A percentile compares a stretch with the other conserved stretches of the same genome.
These are phyloP conservation scores for Sanderia malayensis DNA, from an alignment of 30 jellyfish, hydroid and myxozoan genomes.

Conservation along the genomic window DNA sequence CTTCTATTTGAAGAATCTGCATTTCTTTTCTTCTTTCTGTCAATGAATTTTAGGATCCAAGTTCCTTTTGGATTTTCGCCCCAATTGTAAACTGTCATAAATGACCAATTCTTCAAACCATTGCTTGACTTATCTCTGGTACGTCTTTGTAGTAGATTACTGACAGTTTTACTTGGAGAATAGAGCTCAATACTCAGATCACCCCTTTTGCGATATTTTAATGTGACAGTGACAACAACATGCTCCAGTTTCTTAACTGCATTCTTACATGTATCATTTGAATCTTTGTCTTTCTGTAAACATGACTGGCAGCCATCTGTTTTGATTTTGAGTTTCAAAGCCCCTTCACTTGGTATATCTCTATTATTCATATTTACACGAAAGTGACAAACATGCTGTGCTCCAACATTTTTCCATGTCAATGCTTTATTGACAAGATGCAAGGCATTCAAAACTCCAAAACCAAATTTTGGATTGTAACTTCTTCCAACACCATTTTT, in stretches of 20 bases:
- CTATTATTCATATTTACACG: conserved; percentile 62
- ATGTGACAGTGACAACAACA: conserved; percentile 90
- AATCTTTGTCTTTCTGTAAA: conserved; percentile 33
- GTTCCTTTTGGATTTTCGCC: conserved; percentile 98
- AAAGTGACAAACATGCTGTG: conserved; percentile 87
- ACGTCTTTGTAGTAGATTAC: conserved; percentile 84
- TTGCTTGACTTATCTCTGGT: conserved; percentile 65
- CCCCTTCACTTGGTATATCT: conserved; percentile 76
- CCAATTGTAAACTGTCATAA: conserved; percentile 98
- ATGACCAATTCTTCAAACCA: conserved; percentile 95
- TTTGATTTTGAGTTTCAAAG: conserved; percentile 58
- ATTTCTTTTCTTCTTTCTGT: conserved; percentile 15
- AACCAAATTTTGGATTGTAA: conserved; percentile 95
- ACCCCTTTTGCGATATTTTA: conserved; percentile 86
- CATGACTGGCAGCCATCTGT: conserved; percentile 97
- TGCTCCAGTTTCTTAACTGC: conserved; percentile 94
- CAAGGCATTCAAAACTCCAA: conserved; percentile 96
- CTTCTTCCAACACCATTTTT: conserved; percentile 88
- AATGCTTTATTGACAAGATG: conserved; percentile 72
- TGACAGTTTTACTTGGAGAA: conserved; percentile 86
- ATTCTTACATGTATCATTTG: conserved; percentile 81
- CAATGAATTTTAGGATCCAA: conserved; percentile 85
- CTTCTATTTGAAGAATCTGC: not conserved
- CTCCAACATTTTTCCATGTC: conserved; percentile 86
- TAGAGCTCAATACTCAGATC: conserved; percentile 74